Percentiles rank a stretch among this genome's conserved stretches.
phyloP scores from a whole-genome alignment of 2,797 vertebrate species.

The Poecilia gillii region DNA sequence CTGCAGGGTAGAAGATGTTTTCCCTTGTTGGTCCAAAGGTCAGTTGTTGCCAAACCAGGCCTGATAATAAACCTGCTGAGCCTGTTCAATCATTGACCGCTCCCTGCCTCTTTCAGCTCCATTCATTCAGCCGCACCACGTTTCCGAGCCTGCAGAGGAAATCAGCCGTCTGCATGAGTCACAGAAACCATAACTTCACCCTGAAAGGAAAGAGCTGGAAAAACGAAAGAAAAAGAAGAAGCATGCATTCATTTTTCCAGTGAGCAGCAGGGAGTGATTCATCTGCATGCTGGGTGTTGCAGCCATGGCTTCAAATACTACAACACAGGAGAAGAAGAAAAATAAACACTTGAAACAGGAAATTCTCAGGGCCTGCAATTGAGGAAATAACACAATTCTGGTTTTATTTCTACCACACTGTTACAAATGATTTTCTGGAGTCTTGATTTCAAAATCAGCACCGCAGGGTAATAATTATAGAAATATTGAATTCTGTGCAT shows the following conservation, averaged over 20 bases:
- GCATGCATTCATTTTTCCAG: slow-evolving; percentile 18
- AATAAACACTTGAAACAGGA: not conserved
- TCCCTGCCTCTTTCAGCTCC: not conserved
- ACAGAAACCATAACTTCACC: slow-evolving; percentile 6
- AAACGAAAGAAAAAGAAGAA: not conserved
- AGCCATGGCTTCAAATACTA: not conserved
- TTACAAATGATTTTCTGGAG: not conserved
- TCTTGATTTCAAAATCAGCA: not conserved
- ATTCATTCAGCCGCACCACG: not conserved
- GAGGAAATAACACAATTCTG: not conserved
- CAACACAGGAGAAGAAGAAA: not conserved
- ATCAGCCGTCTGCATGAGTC: slow-evolving; percentile 32
- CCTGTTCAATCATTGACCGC: slow-evolving; percentile 40
- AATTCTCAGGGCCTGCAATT: not conserved
- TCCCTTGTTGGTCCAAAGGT: slow-evolving; percentile 34
- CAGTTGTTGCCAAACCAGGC: slow-evolving; percentile 26
- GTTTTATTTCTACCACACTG: not conserved
- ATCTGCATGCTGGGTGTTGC: slow-evolving; percentile 1
- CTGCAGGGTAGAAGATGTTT: not conserved
- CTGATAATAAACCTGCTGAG: slow-evolving; percentile 62
- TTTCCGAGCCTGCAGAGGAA: not conserved
- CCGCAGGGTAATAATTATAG: not conserved
- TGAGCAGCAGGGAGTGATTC: slow-evolving; percentile 16
- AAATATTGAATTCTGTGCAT: too few relatives aligned
- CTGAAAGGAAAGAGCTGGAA: not conserved